Percentiles rank a stretch among this genome's conserved stretches.
Conservation (phyloP, 2,888 invertebrate species). For the Autographa pulchrina region DNA sequence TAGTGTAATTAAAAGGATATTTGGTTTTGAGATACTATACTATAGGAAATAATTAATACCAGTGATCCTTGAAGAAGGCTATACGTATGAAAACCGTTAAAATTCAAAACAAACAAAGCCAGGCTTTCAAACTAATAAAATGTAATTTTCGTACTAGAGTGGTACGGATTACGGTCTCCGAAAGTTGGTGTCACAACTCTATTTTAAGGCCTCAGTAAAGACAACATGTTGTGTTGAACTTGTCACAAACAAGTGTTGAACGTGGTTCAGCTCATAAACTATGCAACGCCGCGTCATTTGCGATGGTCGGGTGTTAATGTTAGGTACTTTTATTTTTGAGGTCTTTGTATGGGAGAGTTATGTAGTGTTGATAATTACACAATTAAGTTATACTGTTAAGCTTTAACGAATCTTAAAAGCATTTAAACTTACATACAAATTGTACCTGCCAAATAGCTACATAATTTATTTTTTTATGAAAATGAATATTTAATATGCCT, state of each 20-base stretch:
- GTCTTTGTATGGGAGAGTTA: neutral
- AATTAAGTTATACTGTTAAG: too few relatives aligned
- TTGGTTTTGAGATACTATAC: too few relatives aligned
- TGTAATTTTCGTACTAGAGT: conserved; percentile 12
- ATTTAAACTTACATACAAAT: too few relatives aligned
- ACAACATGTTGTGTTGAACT: conserved; percentile 52
- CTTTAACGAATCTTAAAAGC: too few relatives aligned
- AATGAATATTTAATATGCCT: too few relatives aligned
- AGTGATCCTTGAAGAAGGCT: too few relatives aligned
- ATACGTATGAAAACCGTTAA: too few relatives aligned
- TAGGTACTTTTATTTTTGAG: neutral
- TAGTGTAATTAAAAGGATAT: too few relatives aligned
- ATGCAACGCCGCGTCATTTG: conserved; percentile 33
- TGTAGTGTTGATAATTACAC: too few relatives aligned
- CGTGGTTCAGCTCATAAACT: conserved; percentile 33
- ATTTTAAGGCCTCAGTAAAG: conserved; percentile 59
- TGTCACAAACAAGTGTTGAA: conserved; percentile 60
- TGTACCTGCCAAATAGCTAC: too few relatives aligned
- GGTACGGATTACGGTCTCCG: conserved; percentile 48
- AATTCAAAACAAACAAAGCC: neutral
- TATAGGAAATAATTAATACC: too few relatives aligned
- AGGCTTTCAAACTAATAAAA: neutral
- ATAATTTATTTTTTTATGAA: too few relatives aligned
- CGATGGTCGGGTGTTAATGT: neutral
- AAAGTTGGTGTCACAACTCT: conserved; percentile 48